Percentiles rank a stretch among this genome's conserved stretches.
Conservation (phyloP, 2,113 vertebrate species). For the Festucalex cinctus region DNA sequence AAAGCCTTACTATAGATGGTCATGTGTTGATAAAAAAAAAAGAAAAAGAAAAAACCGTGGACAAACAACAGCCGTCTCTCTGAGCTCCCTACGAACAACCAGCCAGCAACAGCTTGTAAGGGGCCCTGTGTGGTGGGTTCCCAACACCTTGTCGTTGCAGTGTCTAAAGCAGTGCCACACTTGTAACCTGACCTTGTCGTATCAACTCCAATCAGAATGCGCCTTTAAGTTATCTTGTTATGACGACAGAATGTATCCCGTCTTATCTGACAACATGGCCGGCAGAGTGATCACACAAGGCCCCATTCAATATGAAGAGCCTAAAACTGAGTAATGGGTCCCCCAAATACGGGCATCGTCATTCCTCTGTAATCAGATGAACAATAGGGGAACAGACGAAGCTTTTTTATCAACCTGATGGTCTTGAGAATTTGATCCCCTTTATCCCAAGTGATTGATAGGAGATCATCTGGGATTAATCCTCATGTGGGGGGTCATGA, state of each 20-base stretch:
- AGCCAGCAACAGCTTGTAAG: no score
- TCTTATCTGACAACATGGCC: constrained; percentile 31
- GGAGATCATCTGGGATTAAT: constrained; percentile 41
- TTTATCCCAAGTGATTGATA: constrained; percentile 52
- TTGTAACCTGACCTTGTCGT: not conserved
- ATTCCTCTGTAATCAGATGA: constrained; percentile 29
- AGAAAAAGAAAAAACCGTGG: no score
- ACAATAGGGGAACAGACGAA: constrained; percentile 14
- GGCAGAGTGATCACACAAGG: constrained; percentile 12
- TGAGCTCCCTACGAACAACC: no score
- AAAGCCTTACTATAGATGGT: no score
- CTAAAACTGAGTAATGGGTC: constrained; percentile 48
- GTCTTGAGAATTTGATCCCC: constrained; percentile 52
- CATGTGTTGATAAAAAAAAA: no score
- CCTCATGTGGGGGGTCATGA: constrained; percentile 28
- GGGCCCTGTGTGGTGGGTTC: no score
- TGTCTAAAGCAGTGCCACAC: not conserved
- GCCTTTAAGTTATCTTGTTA: constrained; percentile 27
- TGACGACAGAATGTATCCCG: constrained; percentile 24
- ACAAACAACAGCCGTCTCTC: no score
- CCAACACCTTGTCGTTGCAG: no score
- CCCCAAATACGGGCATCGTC: constrained; percentile 56
- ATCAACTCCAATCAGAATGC: constrained; percentile 36
- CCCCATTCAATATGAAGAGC: not conserved
- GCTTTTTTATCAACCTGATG: constrained; percentile 49